Conservation (phyloP, 2,888 invertebrate species). For the Agrotis clavis region DNA sequence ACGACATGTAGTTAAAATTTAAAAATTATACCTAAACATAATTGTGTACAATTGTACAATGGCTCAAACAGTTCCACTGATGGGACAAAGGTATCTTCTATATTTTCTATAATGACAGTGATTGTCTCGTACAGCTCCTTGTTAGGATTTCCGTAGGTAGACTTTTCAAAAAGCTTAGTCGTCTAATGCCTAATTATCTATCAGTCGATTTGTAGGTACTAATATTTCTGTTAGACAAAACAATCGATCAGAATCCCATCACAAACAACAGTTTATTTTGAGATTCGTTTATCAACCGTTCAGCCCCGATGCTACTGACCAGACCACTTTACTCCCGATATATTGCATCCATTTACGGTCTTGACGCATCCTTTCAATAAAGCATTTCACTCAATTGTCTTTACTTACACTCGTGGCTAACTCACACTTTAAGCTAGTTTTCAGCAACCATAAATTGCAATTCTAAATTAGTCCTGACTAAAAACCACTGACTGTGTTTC, state of each 20-base stretch:
- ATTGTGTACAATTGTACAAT: too few species aligned
- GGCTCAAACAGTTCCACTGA: too few species aligned
- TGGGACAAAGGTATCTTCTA: too few species aligned
- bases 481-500: too few species aligned
- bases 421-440: neutral
- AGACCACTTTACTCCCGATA: constrained; percentile 15
- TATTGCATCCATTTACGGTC: constrained; percentile 16
- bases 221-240: too few species aligned
- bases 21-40: too few species aligned
- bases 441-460: neutral
- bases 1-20: too few species aligned
- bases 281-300: neutral
- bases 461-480: neutral
- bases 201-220: too few species aligned
- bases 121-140: neutral
- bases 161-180: neutral
- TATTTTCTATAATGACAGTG: too few species aligned
- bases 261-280: constrained; percentile 2
- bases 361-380: constrained; percentile 36
- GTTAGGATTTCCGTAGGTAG: neutral
- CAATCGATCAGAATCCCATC: neutral
- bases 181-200: neutral
- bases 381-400: constrained; percentile 25
- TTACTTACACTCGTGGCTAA: neutral
- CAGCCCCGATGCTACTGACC: constrained; percentile 10